phyloP scores from a whole-genome alignment of 23 tunicate species.

The Ascidia mentula region DNA sequence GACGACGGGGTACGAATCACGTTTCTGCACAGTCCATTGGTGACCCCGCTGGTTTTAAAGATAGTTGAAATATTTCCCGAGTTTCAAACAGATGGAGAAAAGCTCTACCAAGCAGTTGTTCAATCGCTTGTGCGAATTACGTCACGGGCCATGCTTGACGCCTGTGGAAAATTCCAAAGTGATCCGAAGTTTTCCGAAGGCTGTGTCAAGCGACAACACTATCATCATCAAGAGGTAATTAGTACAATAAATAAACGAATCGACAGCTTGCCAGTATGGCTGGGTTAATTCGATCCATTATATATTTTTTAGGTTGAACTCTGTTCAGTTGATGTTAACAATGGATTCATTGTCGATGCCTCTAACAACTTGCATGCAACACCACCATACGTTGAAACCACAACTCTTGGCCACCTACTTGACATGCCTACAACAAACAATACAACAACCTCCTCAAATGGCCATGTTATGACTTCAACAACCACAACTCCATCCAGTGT shows the following conservation, averaged over 20 bases:
- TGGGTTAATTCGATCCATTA: not conserved
- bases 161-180: slow-evolving; percentile 20
- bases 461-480: not conserved
- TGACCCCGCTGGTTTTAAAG: slow-evolving; percentile 39
- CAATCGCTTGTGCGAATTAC: slow-evolving; percentile 23
- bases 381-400: not conserved
- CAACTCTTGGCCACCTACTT: not conserved
- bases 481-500: not conserved
- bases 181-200: slow-evolving; percentile 7
- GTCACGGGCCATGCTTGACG: slow-evolving; percentile 13
- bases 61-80: slow-evolving; percentile 21
- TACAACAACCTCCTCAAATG: no score
- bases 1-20: slow-evolving; percentile 55
- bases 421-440: no score
- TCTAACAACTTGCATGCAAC: not conserved
- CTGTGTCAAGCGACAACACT: not conserved
- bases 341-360: not conserved
- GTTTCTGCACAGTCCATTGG: slow-evolving; percentile 51
- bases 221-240: not conserved
- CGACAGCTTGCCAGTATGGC: not conserved
- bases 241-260: no score
- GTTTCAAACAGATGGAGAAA: slow-evolving; percentile 24
- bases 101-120: slow-evolving; percentile 32
- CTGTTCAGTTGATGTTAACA: not conserved
- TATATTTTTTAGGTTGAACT: not conserved